Base-by-base conservation (phyloP, 2,888 invertebrate genomes). In the Micoletzkya japonica region DNA sequence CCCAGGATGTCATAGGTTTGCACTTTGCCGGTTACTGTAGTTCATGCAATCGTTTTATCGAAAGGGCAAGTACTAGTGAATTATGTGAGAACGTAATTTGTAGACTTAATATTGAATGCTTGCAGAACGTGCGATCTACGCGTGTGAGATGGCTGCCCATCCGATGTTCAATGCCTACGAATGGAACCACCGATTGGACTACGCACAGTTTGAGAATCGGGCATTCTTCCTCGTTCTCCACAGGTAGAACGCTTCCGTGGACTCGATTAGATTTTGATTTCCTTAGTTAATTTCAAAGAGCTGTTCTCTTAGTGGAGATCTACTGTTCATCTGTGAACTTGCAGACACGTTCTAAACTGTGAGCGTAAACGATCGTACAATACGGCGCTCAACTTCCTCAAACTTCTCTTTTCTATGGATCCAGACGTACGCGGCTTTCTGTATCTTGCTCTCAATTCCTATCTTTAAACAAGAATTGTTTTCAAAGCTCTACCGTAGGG, bases 361-460 rank as follows among this genome's bases (percentile, higher is more conserved):
- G 91, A 92, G 36, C 91, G 91, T 73, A 89, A 92, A 74, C 92
- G 93, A 4, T 83, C 82, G 68, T 84, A 74, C 70, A 74, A 76
- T 50, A 93, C 94, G 1, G 91, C 93, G n/a, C 88, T 94, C 77
- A 93, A 94, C 86, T 90, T 93, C 77, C 91, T 92, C 85, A 94
- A 94, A 87, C 86, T 93, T 57, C 87, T 94, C n/a, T 87, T 93
- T 70, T 90, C 90, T 20, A 87, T 92, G 63, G 91, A 92, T 86
- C 91, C 92, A 0, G 63, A 36, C 20, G 63, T 63, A 0, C 32
- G 49, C 4, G 14, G 2, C n/a, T n/a, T n/a, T n/a, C n/a, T n/a
- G n/a, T n/a, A n/a, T n/a, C n/a, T n/a, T n/a, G n/a, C n/a, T n/a
- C n/a, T n/a, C n/a, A n/a, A n/a, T n/a, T n/a, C n/a, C n/a, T n/a